A percentile compares a stretch with the other conserved stretches of the same genome.
Evolutionary conservation across 1,140 invertebrate species (phyloP).

Genomic region (Bombyx mori): ASM3026992v2 NC_085129.1:8322501-8323000

Average conservation of each 20-base stretch:
- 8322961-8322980: conserved; percentile 3
- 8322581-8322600: no score
- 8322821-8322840: conserved; percentile 52
- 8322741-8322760: conserved; percentile 57
- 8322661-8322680: conserved; percentile 21
- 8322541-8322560: no score
- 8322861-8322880: no score
- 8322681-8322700: conserved; percentile 65
- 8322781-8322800: conserved; percentile 46
- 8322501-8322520: conserved; percentile 33
- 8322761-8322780: conserved; percentile 51
- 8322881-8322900: no score
- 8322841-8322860: conserved; percentile 16
- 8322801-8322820: conserved; percentile 56
- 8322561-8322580: no score
- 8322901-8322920: neutral
- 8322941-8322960: neutral
- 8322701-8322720: conserved; percentile 68
- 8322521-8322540: conserved; percentile 15
- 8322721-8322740: conserved; percentile 67
- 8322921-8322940: neutral
- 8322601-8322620: no score
- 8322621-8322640: no score
- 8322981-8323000: conserved; percentile 57
- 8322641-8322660: no score